Percentiles rank a stretch among this genome's conserved stretches.
These are phyloP conservation scores for Aspiorhynchus laticeps DNA, from an alignment of 2,113 vertebrate species.

Conservation along the genomic window DNA sequence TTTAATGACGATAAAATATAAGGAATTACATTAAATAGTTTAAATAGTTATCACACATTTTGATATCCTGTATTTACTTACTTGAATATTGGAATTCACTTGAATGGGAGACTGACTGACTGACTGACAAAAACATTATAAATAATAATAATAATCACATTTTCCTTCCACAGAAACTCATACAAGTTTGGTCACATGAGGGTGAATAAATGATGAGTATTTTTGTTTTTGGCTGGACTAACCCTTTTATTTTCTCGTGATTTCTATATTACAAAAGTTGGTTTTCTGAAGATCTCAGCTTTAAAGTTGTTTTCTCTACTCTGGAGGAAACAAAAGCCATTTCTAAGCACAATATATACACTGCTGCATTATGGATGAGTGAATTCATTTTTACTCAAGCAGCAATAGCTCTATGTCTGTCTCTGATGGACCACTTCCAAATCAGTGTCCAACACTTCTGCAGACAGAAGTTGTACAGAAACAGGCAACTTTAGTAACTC, in stretches of 20 bases:
- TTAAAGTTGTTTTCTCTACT: background rate
- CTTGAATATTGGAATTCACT: too few species aligned
- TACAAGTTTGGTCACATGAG: background rate
- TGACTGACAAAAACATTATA: too few species aligned
- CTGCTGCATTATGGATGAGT: slow-evolving; percentile 9
- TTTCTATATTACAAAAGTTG: background rate
- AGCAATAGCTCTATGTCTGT: background rate
- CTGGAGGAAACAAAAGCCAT: background rate
- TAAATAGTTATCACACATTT: too few species aligned
- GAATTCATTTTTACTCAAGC: background rate
- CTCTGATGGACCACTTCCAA: background rate
- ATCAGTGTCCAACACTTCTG: background rate
- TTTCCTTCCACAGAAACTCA: too few species aligned
- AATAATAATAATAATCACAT: too few species aligned
- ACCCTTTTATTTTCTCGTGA: background rate
- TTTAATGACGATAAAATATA: too few species aligned
- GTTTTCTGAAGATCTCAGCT: background rate
- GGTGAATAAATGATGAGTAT: background rate
- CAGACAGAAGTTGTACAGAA: background rate
- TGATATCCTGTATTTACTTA: too few species aligned
- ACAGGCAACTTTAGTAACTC: background rate
- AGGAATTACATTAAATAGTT: too few species aligned
- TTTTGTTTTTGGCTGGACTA: background rate
- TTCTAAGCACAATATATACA: slow-evolving; percentile 6
- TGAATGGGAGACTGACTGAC: too few species aligned